phyloP scores from a whole-genome alignment of 2,888 invertebrate genomes.

The Stomorhina lunata region DNA sequence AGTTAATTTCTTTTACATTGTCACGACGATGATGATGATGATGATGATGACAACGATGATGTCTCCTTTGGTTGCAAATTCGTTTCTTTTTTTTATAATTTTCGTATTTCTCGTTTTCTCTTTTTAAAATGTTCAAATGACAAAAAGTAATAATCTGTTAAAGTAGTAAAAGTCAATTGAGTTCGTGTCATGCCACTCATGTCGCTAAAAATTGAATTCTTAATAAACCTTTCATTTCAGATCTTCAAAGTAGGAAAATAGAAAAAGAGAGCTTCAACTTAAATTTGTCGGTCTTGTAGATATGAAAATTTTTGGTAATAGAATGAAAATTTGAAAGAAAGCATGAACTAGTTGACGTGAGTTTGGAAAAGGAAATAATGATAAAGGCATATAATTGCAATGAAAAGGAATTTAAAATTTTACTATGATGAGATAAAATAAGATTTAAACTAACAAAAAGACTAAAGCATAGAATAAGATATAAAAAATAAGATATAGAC shows the following conservation, averaged over 20 bases:
- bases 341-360: too few relatives aligned
- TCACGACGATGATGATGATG: slow-evolving; percentile 19
- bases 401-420: too few relatives aligned
- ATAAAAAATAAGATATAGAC: too few relatives aligned
- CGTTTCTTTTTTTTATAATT: neutral
- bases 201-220: slow-evolving; percentile 56
- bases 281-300: neutral
- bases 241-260: neutral
- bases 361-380: too few relatives aligned
- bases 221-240: slow-evolving; percentile 20
- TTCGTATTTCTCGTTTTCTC: neutral
- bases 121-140: neutral
- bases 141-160: slow-evolving; percentile 21
- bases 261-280: too few relatives aligned
- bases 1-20: slow-evolving; percentile 49
- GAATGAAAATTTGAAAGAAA: too few relatives aligned
- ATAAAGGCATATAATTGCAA: neutral
- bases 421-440: too few relatives aligned
- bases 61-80: slow-evolving; percentile 29
- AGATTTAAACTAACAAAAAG: too few relatives aligned
- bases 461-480: too few relatives aligned
- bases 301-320: too few relatives aligned
- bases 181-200: slow-evolving; percentile 58
- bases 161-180: slow-evolving; percentile 58
- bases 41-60: slow-evolving; percentile 15